Evolutionary conservation across 2,888 invertebrate genomes (phyloP), one percentile per base, ranked within the genome.

Genomic region (Galerucella calmariensis): DNA sequence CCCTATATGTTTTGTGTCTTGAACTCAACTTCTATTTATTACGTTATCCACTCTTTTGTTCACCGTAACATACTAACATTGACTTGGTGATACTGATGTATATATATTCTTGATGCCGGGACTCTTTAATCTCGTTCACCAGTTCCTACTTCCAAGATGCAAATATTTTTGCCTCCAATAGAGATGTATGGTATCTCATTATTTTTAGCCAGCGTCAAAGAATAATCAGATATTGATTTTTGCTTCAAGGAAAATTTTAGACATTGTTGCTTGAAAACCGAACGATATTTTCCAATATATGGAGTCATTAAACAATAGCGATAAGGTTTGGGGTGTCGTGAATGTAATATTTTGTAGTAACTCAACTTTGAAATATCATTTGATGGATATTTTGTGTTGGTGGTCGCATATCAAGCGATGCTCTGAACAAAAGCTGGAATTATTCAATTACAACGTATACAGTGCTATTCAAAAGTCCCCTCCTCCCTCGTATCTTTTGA

Each of bases 161-260:
- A 67, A 67, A 72, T 72, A 72, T 72, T 72, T 16, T 72, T 59
- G 72, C 72, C 72, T 67, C 58, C 9, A 59, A 67, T 66, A 16
- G 66, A 72, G 72, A 72, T 72, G 59, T 72, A 72, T 67, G 72
- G 72, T 59, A 66, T 72, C 72, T 72, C 72, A 72, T 72, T 72
- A 72, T 72, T 72, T 56, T 59, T 35, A 67, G 66, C 66, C 59
- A 27, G 48, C 66, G 66, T 66, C 59, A 67, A 72, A 72, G 72
- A 72, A 66, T 67, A 72, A 72, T 66, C 66, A 72, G 59, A 35
- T 72, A 72, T 72, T 51, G 72, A 72, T 72, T 72, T 72, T 35
- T 24, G 72, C 72, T 58, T 59, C 46, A 4, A 59, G 72, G 46
- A 48, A 16, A 24, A 67, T 53, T 59, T 48, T 14, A 72, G 59